A percentile compares a stretch with the other conserved stretches of the same genome.
Conservation (phyloP, 2,888 invertebrate species). For the Drosophila pseudotalamancana region DNA sequence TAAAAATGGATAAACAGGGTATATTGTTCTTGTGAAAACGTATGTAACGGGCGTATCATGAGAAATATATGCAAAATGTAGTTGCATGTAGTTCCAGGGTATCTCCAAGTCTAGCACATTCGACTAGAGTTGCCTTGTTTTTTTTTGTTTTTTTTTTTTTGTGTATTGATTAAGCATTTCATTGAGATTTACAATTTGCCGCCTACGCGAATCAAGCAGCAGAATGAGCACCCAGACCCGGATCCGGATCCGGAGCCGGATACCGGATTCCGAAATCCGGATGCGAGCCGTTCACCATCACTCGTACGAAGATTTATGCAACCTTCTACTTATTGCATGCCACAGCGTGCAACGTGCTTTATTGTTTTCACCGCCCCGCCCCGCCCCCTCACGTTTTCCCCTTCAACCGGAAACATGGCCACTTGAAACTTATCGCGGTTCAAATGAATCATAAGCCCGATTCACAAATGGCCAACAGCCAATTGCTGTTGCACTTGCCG, state of each 20-base stretch:
- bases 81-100: too few species aligned
- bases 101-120: too few species aligned
- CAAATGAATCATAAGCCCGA: conserved; percentile 61
- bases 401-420: too few species aligned
- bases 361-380: conserved; percentile 38
- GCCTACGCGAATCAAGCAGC: conserved; percentile 6
- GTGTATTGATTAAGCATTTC: conserved; percentile 39
- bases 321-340: conserved; percentile 20
- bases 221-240: not conserved
- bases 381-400: too few species aligned
- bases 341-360: conserved; percentile 47
- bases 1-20: too few species aligned
- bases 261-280: not conserved
- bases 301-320: conserved; percentile 1
- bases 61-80: too few species aligned
- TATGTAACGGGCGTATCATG: too few species aligned
- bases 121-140: too few species aligned
- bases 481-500: not conserved
- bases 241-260: not conserved
- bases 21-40: too few species aligned
- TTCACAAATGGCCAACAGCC: conserved; percentile 24
- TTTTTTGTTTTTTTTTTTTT: too few species aligned
- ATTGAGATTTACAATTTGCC: conserved; percentile 34
- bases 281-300: conserved; percentile 6
- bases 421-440: conserved; percentile 56